A percentile compares a stretch with the other conserved stretches of the same genome.
These are phyloP conservation scores for Zosterops hypoxanthus DNA, from an alignment of 2,113 vertebrate species.

Conservation along the genomic window DNA sequence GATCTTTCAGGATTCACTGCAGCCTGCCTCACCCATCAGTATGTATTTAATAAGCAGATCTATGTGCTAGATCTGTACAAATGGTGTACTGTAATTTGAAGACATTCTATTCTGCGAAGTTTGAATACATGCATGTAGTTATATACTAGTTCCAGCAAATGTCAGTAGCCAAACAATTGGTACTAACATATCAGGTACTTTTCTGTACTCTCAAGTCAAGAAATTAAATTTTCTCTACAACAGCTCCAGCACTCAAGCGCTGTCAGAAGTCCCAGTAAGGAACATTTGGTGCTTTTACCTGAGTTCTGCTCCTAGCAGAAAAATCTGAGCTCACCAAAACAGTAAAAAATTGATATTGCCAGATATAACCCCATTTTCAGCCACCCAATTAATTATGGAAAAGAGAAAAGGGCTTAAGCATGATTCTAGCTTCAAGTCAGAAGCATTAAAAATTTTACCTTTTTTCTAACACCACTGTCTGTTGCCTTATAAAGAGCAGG, in stretches of 20 bases:
- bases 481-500: neutral
- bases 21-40: neutral
- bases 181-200: neutral
- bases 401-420: neutral
- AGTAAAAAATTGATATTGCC: neutral
- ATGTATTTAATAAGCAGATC: neutral
- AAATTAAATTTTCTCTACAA: neutral
- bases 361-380: neutral
- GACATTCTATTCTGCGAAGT: neutral
- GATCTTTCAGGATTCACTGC: neutral
- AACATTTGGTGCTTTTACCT: neutral
- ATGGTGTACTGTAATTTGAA: rapidly evolving
- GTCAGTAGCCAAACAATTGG: neutral
- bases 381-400: neutral
- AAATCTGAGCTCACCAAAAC: neutral
- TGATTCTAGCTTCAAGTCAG: neutral
- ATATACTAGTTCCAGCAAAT: neutral
- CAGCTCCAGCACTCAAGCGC: neutral
- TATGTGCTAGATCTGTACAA: neutral
- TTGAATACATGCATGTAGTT: neutral
- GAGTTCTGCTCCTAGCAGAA: neutral
- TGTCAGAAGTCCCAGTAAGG: neutral
- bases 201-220: neutral
- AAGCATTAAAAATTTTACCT: neutral
- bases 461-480: neutral